Percentiles rank a stretch among this genome's conserved stretches.
These are phyloP conservation scores for Spatula versicolor DNA, from an alignment of 2,797 vertebrate genomes.

Conservation along the genomic window DNA sequence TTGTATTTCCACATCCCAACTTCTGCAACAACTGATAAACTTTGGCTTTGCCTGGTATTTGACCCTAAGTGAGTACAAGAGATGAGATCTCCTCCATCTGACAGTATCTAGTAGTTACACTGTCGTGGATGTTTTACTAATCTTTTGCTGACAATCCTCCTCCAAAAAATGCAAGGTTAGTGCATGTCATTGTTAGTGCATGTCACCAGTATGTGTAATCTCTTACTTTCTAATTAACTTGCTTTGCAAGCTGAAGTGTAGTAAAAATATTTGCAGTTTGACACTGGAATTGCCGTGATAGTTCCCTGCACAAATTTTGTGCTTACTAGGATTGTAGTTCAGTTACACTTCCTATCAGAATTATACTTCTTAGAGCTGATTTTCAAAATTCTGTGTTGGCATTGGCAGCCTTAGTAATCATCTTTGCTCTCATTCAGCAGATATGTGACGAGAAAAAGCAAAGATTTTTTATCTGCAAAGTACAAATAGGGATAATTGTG, in stretches of 20 bases:
- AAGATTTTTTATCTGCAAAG: neutral
- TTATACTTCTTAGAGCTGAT: neutral
- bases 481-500: neutral
- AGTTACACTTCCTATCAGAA: neutral
- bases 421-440: neutral
- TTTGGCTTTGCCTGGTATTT: neutral
- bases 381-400: neutral
- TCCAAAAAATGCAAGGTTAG: neutral
- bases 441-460: neutral
- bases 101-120: neutral
- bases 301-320: neutral
- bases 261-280: neutral
- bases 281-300: neutral
- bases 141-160: neutral
- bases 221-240: neutral
- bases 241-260: neutral
- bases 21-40: neutral
- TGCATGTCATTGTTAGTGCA: neutral
- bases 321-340: neutral
- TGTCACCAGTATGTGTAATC: neutral
- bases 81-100: neutral
- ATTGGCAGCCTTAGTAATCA: neutral
- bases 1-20: neutral
- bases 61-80: accelerated
- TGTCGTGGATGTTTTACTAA: neutral